phyloP scores from a whole-genome alignment of 2,888 invertebrate species.

The Mylabris sibirica region DNA sequence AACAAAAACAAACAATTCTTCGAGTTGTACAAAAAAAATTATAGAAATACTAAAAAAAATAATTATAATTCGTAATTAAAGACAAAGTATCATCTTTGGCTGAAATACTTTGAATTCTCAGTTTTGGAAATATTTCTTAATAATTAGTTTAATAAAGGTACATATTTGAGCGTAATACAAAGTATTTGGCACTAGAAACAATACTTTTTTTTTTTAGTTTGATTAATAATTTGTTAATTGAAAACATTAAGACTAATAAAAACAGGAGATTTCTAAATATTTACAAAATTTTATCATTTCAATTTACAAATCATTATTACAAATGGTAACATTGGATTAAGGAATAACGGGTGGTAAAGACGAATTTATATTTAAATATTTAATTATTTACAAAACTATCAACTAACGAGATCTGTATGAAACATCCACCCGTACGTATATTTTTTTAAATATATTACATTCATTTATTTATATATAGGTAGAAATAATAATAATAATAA shows the following conservation, averaged over 20 bases:
- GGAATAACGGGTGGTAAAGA: background rate
- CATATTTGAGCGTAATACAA: conserved; percentile 44
- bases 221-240: no score
- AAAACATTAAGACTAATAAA: conserved; percentile 21
- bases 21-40: background rate
- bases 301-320: background rate
- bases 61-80: background rate
- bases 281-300: background rate
- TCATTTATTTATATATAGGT: conserved; percentile 22
- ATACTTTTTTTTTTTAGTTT: conserved; percentile 11
- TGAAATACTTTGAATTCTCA: conserved; percentile 28
- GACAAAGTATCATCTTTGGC: conserved; percentile 27
- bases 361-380: background rate
- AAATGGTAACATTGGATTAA: conserved; percentile 28
- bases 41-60: background rate
- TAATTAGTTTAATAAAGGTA: conserved; percentile 40
- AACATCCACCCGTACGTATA: conserved; percentile 37
- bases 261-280: conserved; percentile 17
- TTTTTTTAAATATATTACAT: conserved; percentile 52
- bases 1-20: background rate
- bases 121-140: conserved; percentile 23
- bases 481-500: conserved; percentile 17
- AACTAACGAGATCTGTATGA: conserved; percentile 19
- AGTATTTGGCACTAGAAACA: conserved; percentile 40
- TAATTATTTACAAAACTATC: conserved; percentile 15